Conservation (phyloP, 2,888 invertebrate genomes). For the Drosophila meridionalis region DNA sequence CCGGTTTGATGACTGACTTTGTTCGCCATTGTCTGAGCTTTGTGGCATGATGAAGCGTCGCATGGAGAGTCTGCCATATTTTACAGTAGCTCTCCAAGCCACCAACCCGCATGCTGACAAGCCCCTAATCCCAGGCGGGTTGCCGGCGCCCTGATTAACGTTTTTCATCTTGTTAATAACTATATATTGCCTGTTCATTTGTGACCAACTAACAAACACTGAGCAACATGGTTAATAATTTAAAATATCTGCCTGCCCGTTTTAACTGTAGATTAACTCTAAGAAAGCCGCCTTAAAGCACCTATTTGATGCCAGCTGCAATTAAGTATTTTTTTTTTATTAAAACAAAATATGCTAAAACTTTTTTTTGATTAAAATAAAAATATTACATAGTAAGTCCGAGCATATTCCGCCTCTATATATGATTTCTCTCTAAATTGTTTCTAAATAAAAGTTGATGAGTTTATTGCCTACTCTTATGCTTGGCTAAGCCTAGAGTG, state of each 20-base stretch:
- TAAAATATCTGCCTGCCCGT: neutral
- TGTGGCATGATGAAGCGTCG: conserved; percentile 56
- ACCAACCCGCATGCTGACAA: conserved; percentile 46
- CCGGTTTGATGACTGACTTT: conserved; percentile 63
- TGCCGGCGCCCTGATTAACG: conserved; percentile 64
- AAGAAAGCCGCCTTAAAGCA: too few relatives aligned
- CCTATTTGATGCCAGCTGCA: neutral
- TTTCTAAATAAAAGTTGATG: neutral
- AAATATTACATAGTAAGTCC: too few relatives aligned
- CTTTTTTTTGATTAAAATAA: too few relatives aligned
- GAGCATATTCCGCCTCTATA: neutral
- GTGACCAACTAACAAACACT: conserved; percentile 16
- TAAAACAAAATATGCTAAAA: too few relatives aligned
- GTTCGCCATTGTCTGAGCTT: conserved; percentile 61
- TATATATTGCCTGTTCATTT: conserved; percentile 35
- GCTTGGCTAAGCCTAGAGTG: neutral
- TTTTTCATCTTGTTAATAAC: conserved; percentile 60
- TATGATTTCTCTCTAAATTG: neutral
- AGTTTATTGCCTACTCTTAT: neutral
- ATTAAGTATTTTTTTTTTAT: neutral
- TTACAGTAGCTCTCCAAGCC: conserved; percentile 38
- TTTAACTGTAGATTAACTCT: neutral
- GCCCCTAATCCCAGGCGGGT: conserved; percentile 46
- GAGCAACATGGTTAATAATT: conserved; percentile 11
- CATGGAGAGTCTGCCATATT: conserved; percentile 50